Evolutionary conservation across 2,797 vertebrate species (phyloP).

Genomic region (Sebastes goodei): DNA sequence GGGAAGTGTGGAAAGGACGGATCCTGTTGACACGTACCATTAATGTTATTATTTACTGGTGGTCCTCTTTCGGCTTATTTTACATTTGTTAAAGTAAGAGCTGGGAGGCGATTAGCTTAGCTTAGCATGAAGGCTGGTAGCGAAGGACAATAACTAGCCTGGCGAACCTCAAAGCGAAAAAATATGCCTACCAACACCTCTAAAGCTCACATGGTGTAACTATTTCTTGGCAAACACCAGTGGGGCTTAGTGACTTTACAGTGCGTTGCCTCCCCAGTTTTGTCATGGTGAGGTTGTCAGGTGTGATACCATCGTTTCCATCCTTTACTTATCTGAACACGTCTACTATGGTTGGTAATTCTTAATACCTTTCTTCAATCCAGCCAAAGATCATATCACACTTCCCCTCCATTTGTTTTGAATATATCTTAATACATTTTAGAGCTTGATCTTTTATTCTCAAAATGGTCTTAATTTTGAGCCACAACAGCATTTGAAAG

Average conservation of each 20-base stretch:
- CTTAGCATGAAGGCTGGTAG: not conserved
- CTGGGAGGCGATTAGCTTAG: not conserved
- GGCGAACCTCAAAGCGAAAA: not conserved
- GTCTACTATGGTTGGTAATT: not conserved
- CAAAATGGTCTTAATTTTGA: not conserved
- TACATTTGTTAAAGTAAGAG: not conserved
- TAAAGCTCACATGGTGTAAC: not conserved
- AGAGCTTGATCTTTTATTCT: too few relatives aligned
- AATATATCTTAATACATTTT: not conserved
- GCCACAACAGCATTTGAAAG: not conserved
- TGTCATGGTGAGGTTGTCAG: not conserved
- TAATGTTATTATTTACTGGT: not conserved
- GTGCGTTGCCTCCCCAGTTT: not conserved
- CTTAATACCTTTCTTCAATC: not conserved
- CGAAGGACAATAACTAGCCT: not conserved
- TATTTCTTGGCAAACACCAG: not conserved
- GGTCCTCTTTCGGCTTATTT: not conserved
- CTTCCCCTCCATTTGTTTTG: not conserved
- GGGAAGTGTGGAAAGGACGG: too few relatives aligned
- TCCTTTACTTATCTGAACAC: not conserved
- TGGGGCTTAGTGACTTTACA: accelerated
- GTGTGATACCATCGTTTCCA: not conserved
- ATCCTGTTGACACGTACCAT: not conserved
- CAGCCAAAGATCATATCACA: not conserved
- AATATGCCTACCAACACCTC: not conserved